Base-by-base conservation (phyloP, 2,888 invertebrate genomes). In the Idaea straminata region DNA sequence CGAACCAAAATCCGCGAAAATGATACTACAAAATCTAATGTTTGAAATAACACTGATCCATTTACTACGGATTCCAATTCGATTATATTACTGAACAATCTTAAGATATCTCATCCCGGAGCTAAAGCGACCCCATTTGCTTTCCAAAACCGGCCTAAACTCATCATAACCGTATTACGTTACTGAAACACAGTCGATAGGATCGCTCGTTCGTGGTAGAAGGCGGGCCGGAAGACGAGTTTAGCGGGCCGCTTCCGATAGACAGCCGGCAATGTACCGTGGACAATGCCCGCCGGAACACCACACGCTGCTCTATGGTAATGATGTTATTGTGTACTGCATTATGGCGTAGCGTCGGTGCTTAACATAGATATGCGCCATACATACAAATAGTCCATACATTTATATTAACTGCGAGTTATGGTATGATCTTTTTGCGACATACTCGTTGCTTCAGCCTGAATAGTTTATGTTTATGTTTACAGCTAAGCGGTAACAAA, bases 281-380 rank as follows among this genome's bases (percentile, higher is more conserved):
- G 58, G 58, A 68, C 68, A 68, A 68, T 64, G 61, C 25, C 34
- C 63, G 64, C 61, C 69, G 69, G 70, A 70, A 70, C 66, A 62
- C 61, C 60, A 16, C 62, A 35, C 34, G 63, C 67, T 16, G 59
- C 25, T 47, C 25, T 59, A 70, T 72, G 70, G 64, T 69, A 70
- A 72, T 72, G 65, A 70, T 68, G 72, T 72, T 66, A 70, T 72
- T 72, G 72, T 69, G 62, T 64, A 67, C 66, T 67, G 67, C 65
- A 66, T 71, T 66, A 68, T 65, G 36, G 60, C 64, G 38, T 57
- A 10, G 62, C 57, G 36, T 10, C 61, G 58, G 62, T n/a, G 61
- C 47, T 47, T 47, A 47, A 47, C 47, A 47, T 47, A 47, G 47
- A 47, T 47, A 47, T 47, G 47, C 47, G 47, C 47, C 47, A 47